Percentiles rank a stretch among this genome's conserved stretches.
These are phyloP conservation scores for Allolobophora icterica DNA, from an alignment of 2,888 invertebrate species.

Conservation along the genomic window DNA sequence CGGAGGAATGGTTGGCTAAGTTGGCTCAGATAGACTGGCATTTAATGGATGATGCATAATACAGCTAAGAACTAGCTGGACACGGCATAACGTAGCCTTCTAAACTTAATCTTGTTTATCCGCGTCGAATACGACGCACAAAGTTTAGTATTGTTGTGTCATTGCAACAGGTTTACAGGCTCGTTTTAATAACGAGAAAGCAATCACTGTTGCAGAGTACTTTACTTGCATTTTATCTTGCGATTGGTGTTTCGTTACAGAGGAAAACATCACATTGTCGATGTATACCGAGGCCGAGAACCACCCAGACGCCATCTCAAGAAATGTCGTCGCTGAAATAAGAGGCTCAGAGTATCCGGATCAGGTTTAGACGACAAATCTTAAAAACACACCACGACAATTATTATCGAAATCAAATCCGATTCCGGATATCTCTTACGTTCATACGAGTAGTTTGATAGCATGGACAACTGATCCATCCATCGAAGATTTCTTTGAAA, in stretches of 20 bases:
- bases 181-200: background rate
- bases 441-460: too few relatives aligned
- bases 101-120: background rate
- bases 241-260: background rate
- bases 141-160: background rate
- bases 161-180: background rate
- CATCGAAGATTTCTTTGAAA: too few relatives aligned
- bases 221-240: background rate
- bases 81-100: background rate
- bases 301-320: constrained; percentile 60
- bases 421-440: too few relatives aligned
- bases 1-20: background rate
- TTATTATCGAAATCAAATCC: too few relatives aligned
- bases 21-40: background rate
- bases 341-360: constrained; percentile 52
- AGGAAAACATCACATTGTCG: background rate
- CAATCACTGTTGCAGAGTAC: background rate
- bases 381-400: too few relatives aligned
- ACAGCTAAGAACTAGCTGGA: background rate
- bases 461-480: too few relatives aligned
- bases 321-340: constrained; percentile 69
- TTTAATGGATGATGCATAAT: background rate
- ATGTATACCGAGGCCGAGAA: background rate
- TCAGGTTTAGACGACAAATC: constrained; percentile 70
- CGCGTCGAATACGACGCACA: background rate